Evolutionary conservation across 2,888 invertebrate species (phyloP).

Genomic region (Agrilus biguttatus): DNA sequence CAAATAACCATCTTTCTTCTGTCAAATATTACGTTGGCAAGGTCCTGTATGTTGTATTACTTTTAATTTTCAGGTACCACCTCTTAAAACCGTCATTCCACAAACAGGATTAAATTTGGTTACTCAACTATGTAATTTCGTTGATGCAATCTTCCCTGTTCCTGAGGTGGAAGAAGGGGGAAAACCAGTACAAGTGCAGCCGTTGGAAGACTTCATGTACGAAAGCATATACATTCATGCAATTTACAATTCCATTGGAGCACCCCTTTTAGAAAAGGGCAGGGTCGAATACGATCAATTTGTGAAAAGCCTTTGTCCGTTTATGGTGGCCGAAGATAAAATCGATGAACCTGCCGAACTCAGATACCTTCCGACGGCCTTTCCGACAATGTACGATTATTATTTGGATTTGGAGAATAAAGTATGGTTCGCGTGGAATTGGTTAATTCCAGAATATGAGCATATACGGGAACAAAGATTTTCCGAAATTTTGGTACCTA

Average conservation of each 20-base stretch:
- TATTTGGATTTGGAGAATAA: slow-evolving; percentile 50
- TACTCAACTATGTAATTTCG: slow-evolving; percentile 66
- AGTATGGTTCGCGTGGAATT: slow-evolving; percentile 76
- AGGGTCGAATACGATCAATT: slow-evolving; percentile 63
- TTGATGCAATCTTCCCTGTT: slow-evolving; percentile 53
- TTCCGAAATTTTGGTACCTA: slow-evolving; percentile 78
- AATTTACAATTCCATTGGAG: slow-evolving; percentile 76
- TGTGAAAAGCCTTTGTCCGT: slow-evolving; percentile 57
- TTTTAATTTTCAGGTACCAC: slow-evolving; percentile 38
- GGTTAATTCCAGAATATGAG: slow-evolving; percentile 59
- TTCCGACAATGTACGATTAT: slow-evolving; percentile 69
- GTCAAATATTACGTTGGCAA: not conserved
- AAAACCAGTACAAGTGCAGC: slow-evolving; percentile 17
- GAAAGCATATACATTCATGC: slow-evolving; percentile 52
- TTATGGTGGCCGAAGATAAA: slow-evolving; percentile 55
- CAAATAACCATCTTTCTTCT: not conserved
- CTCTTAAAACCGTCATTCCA: slow-evolving; percentile 67
- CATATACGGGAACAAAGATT: slow-evolving; percentile 59
- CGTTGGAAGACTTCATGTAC: slow-evolving; percentile 32
- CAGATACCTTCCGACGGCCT: slow-evolving; percentile 60
- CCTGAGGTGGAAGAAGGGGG: slow-evolving; percentile 28
- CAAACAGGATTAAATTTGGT: slow-evolving; percentile 82
- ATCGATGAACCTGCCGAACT: slow-evolving; percentile 46
- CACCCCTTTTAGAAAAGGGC: slow-evolving; percentile 53
- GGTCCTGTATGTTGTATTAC: too few relatives aligned